Evolutionary conservation across 92 coral and sea anemone genomes (phyloP), one percentile per base, ranked within the genome.

Genomic region (Zoanthus gigantus): DNA sequence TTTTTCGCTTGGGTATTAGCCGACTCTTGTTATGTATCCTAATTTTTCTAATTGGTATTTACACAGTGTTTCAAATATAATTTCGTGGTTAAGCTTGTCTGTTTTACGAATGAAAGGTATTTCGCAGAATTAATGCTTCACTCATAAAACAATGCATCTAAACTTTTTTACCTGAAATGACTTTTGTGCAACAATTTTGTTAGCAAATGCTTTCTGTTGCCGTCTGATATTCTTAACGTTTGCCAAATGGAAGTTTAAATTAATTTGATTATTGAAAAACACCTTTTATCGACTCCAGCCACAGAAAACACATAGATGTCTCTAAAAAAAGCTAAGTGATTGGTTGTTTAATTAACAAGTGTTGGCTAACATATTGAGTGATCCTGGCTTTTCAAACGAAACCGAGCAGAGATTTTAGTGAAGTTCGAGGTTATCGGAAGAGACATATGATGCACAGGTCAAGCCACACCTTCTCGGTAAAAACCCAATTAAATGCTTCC

Each of bases 401-500:
- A 28, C 66, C 79, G 65, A 10, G 65, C 9, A 9, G 81, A 23
- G 13, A 28, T 28, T 23, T 32, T 11, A 2, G 42, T 29, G 66
- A 76, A 28, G 63, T 23, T 52, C 65, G 30, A 3, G 85, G 63
- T 68, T 81, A 66, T 81, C 85, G 44, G 16, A 30, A 44, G 42
- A 61, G 56, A n/a, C 30, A 17, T 44, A 29, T 48, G 63, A 57
- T 53, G 47, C 4, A 37, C 42, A 37, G 42, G 42, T 3, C 16
- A 63, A 18, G 84, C 75, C 85, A 66, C 85, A 65, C 85, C 85
- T 30, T 53, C 47, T 53, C 47, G 67, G 67, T 52, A 74, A 53
- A 77, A 69, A 5, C n/a, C 66, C 31, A 77, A 77, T 77, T 53
- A 48, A 42, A 54, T 23, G 7, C 74, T 69, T 69, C 31, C 34